Evolutionary conservation across 2,113 vertebrate genomes (phyloP), one percentile per base, ranked within the genome.

Genomic region (Silurus glanis): DNA sequence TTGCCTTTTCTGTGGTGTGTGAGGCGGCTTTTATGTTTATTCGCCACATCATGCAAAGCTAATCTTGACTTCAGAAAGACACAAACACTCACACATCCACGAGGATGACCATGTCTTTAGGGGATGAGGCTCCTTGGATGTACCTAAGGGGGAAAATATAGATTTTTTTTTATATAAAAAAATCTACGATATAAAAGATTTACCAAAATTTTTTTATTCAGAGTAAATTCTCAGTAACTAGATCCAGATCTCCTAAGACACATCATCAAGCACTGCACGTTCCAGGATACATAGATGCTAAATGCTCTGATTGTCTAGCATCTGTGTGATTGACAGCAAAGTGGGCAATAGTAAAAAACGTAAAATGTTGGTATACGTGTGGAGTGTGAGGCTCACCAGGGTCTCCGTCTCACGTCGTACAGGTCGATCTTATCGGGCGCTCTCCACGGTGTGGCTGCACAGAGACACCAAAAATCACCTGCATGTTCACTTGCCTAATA

Each of bases 21-120:
- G 75, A 55, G 21, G 10, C 28, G 10, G 14, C 37, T 47, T 74
- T 37, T 37, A 37, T 37, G 37, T 37, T 37, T 74, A 74, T 1
- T 10, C 37, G 5, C 45, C 69, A 72, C 69, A 59, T 14, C 4
- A 62, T 6, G 67, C 28, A 84, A 37, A 37, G 37, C 37, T 37
- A 1, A 37, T 2, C 37, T 37, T 37, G 37, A 80, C 14, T 49
- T 61, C 55, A 53, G 14, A 62, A 47, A 4, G 21, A 21, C 16
- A 45, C 37, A 25, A 19, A 28, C 51, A 99, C 98, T 99, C 92
- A 99, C 97, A 99, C 97, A 0, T 99, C 98, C 79, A 99, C 97
- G 0, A 99, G 98, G 93, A 99, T 99, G 92, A 99, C 97, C 98
- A 99, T 99, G 91, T 99, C 98, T 94, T 99, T 99, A 0, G 98